phyloP scores from a whole-genome alignment of 2,113 vertebrate genomes.

The Dipodomys ordii region DNA sequence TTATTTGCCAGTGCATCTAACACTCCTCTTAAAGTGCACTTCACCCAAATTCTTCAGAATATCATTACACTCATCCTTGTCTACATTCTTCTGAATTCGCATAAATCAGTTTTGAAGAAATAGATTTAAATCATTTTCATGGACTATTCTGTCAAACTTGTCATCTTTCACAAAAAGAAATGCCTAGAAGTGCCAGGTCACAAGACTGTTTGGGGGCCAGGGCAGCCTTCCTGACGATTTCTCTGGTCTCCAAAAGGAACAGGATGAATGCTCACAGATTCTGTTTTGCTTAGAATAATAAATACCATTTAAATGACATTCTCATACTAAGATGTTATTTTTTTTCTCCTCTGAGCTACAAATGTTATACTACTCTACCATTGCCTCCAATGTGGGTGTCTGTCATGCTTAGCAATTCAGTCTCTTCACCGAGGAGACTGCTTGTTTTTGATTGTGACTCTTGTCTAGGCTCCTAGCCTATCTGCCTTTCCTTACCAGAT shows the following conservation, averaged over 20 bases:
- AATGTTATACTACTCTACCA: background rate
- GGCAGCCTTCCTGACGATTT: background rate
- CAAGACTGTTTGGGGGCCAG: background rate
- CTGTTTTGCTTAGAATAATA: slow-evolving; percentile 5
- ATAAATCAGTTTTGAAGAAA: background rate
- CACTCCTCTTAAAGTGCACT: background rate
- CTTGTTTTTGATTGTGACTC: background rate
- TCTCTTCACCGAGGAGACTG: background rate
- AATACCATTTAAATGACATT: background rate
- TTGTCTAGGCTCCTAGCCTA: background rate
- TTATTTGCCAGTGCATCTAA: background rate
- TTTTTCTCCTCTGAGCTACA: background rate
- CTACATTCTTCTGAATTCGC: background rate
- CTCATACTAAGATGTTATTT: background rate
- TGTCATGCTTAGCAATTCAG: background rate
- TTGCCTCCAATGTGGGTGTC: background rate
- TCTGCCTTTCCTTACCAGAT: background rate
- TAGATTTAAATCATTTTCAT: background rate
- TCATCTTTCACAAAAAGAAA: background rate
- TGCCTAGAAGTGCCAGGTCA: background rate
- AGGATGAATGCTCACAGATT: background rate
- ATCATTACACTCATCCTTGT: background rate
- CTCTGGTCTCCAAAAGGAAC: background rate
- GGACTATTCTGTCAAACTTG: background rate
- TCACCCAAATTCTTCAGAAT: background rate